Conservation (phyloP, 2,888 invertebrate species). For the Sesamia inferens region DNA sequence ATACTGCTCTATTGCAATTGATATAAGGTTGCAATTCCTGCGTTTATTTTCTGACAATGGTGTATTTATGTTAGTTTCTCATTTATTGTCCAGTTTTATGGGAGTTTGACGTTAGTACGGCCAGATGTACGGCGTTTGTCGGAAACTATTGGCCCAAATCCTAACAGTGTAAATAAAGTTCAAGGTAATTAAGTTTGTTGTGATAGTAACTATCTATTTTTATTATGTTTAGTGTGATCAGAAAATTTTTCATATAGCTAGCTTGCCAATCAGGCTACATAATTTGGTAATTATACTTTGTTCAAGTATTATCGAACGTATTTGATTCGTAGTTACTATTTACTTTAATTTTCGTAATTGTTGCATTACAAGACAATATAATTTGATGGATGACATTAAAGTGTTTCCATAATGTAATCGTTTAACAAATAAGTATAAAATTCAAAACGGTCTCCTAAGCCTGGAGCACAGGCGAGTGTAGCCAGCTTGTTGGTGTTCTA, state of each 20-base stretch:
- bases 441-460: no score
- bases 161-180: slow-evolving; percentile 49
- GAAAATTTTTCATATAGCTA: not conserved
- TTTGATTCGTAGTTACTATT: not conserved
- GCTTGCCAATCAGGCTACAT: not conserved
- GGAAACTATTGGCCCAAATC: slow-evolving; percentile 56
- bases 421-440: not conserved
- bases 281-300: not conserved
- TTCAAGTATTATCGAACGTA: no score
- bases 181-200: slow-evolving; percentile 39
- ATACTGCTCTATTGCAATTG: slow-evolving; percentile 10
- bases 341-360: no score
- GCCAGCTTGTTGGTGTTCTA: no score
- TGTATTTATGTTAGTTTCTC: slow-evolving; percentile 50
- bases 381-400: not conserved
- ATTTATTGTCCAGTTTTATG: slow-evolving; percentile 71
- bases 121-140: slow-evolving; percentile 66
- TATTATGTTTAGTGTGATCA: not conserved
- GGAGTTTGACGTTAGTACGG: slow-evolving; percentile 64
- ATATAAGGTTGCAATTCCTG: slow-evolving; percentile 40
- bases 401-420: not conserved
- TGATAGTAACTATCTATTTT: slow-evolving; percentile 22
- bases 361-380: not conserved
- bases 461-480: no score
- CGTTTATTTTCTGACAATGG: slow-evolving; percentile 34